Base-by-base conservation (phyloP, 2,113 vertebrate species). In the Colossoma macropomum region DNA sequence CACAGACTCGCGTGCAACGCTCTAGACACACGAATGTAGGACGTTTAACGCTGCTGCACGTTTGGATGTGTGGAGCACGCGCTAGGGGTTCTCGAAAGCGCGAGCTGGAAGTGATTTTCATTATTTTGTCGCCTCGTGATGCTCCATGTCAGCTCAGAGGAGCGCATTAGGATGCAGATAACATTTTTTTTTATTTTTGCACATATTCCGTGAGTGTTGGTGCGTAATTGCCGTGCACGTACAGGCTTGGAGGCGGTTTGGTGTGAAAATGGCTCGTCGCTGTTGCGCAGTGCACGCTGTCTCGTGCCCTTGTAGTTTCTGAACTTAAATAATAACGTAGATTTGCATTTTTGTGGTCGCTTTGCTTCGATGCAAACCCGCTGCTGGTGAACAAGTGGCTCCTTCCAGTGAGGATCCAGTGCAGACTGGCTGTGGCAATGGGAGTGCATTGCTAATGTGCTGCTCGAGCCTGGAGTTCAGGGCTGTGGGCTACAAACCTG, bases 371-470 rank as follows among this genome's bases (percentile, higher is more conserved):
- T 56, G 34, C 34, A 38, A 45, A 45, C 41, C 19, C n/a, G 54
- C 19, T 59, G 54, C 54, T 59, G 21, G 23, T 23, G 54, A 59
- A 59, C 19, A 21, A 59, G 54, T 59, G 54, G 54, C 54, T 59
- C 54, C 54, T 3, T 56, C 54, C 54, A 56, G 54, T 23, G 54
- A 56, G 54, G 54, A 25, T 27, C 59, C 59, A 62, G 59, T 62
- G 59, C 59, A 62, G 59, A 27, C 59, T 65, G 21, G 74, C 52
- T 59, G 59, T 77, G 75, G 60, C 60, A 77, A 62, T 77, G 75
- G 34, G 59, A 27, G 27, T 27, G 59, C 59, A 62, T 2, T 62
- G 59, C 25, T 62, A 62, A 62, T 62, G 59, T 27, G 54, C 19
- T 56, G 52, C 17, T 7, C n/a, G 54, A n/a, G n/a, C n/a, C 54